phyloP scores from a whole-genome alignment of 1,140 invertebrate genomes.

The Myzus persicae region DNA sequence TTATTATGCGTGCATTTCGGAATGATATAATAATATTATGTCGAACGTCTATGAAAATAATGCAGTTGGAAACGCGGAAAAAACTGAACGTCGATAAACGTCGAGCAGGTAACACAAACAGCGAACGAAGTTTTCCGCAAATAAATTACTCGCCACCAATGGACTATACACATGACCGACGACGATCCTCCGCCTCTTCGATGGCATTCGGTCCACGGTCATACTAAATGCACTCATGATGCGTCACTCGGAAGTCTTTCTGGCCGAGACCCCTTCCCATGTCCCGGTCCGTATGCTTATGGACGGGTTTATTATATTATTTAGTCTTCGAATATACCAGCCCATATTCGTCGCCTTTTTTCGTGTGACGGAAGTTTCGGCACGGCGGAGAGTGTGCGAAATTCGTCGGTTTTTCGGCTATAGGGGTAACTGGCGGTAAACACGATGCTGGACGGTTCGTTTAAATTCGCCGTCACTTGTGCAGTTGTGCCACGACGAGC shows the following conservation, averaged over 20 bases:
- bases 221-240: neutral
- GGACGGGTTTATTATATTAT: too few relatives aligned
- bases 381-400: neutral
- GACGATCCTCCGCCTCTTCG: neutral
- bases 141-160: neutral
- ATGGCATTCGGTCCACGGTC: neutral
- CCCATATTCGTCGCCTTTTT: neutral
- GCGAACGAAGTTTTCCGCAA: neutral
- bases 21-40: neutral
- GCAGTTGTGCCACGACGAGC: neutral
- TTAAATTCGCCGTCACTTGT: neutral
- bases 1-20: too few relatives aligned
- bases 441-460: neutral
- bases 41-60: neutral
- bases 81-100: neutral
- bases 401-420: neutral
- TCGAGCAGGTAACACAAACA: neutral
- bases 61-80: neutral
- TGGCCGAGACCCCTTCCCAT: neutral
- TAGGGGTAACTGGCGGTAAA: neutral
- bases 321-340: neutral
- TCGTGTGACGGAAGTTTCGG: neutral
- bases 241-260: neutral
- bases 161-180: neutral
- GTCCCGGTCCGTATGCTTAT: neutral